phyloP scores from a whole-genome alignment of 2,888 invertebrate genomes.

The Steromphala cineraria region DNA sequence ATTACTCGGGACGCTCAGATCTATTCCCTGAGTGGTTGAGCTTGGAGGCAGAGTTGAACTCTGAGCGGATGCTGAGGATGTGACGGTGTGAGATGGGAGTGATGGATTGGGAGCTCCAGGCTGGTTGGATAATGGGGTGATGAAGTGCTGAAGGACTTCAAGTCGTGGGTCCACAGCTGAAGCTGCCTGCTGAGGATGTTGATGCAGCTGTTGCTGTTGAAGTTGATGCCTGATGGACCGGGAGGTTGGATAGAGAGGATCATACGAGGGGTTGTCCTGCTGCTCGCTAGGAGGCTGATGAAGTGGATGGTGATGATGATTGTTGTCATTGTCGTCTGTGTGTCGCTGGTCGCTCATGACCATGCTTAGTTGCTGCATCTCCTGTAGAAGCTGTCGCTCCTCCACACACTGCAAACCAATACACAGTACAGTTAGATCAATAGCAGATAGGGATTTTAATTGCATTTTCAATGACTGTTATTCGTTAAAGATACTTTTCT shows the following conservation, averaged over 20 bases:
- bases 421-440: neutral
- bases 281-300: neutral
- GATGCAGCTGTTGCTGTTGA: neutral
- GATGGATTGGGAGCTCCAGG: neutral
- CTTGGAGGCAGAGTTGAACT: neutral
- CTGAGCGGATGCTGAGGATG: neutral
- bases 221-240: neutral
- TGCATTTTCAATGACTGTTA: too few relatives aligned
- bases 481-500: too few relatives aligned
- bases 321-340: neutral
- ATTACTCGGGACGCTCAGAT: neutral
- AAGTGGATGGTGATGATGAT: neutral
- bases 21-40: neutral
- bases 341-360: neutral
- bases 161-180: neutral
- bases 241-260: too few relatives aligned
- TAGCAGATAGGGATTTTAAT: neutral
- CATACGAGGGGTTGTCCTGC: too few relatives aligned
- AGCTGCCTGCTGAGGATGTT: neutral
- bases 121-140: neutral
- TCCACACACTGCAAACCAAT: neutral
- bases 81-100: neutral
- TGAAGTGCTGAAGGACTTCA: neutral
- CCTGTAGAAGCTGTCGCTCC: neutral
- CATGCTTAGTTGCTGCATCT: slow-evolving; percentile 3